Conservation (phyloP, 2,113 vertebrate genomes). For the Tragelaphus scriptus region DNA sequence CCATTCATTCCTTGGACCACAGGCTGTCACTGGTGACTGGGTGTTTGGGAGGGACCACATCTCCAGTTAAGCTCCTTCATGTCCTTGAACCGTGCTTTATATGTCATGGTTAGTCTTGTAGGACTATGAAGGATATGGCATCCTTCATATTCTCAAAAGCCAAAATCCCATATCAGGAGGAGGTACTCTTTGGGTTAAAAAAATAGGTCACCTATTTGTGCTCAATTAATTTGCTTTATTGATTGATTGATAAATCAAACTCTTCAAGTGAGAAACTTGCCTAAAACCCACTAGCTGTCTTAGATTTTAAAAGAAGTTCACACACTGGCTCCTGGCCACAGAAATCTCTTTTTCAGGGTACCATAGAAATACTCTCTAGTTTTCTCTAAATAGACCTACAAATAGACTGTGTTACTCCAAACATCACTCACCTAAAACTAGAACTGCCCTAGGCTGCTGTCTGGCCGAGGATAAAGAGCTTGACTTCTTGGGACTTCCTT, state of each 20-base stretch:
- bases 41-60: not conserved
- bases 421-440: constrained; percentile 46
- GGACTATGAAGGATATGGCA: not conserved
- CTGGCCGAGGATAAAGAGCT: constrained; percentile 57
- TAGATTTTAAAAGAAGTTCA: not conserved
- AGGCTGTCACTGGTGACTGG: not conserved
- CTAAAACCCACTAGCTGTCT: not conserved
- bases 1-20: not conserved
- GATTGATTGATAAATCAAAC: not conserved
- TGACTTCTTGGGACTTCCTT: not conserved
- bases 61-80: not conserved
- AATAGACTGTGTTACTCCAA: constrained; percentile 26
- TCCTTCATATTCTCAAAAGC: not conserved
- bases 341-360: not conserved
- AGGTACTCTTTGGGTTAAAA: not conserved
- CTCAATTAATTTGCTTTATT: not conserved
- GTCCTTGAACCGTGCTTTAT: not conserved
- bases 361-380: not conserved
- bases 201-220: not conserved
- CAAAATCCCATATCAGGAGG: not conserved
- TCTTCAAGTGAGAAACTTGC: not conserved
- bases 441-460: constrained; percentile 50
- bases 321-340: not conserved
- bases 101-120: not conserved
- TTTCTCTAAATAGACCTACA: constrained; percentile 15